Evolutionary conservation across 2,797 vertebrate genomes (phyloP).

Genomic region (Odontamblyopus rebecca): DNA sequence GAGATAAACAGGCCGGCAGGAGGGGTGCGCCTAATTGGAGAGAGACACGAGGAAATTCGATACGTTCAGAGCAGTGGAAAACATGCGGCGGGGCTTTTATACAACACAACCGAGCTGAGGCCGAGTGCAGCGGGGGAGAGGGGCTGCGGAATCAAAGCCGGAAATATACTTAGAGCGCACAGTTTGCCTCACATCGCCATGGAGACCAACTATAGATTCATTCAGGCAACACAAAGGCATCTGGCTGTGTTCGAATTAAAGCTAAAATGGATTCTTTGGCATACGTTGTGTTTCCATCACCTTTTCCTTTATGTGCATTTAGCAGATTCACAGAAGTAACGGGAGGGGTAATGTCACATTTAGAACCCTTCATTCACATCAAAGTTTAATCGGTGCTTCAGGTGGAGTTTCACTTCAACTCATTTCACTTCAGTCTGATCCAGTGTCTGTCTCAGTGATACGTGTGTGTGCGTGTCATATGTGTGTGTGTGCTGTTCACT

Average conservation of each 20-base stretch:
- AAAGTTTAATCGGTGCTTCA: too few relatives aligned
- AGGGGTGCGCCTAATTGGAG: slow-evolving; percentile 52
- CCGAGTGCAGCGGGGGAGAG: slow-evolving; percentile 24
- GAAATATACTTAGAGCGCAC: slow-evolving; percentile 10
- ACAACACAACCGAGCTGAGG: slow-evolving; percentile 2
- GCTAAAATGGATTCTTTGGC: neutral
- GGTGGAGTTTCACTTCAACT: too few relatives aligned
- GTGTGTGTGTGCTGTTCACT: too few relatives aligned
- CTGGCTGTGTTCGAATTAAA: slow-evolving; percentile 22
- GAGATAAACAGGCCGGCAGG: slow-evolving; percentile 61
- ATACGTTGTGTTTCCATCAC: neutral
- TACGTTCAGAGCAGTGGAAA: slow-evolving; percentile 34
- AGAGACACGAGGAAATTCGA: slow-evolving; percentile 50
- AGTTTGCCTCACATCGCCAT: slow-evolving; percentile 15
- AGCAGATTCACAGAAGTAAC: too few relatives aligned
- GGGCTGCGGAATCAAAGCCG: slow-evolving; percentile 13
- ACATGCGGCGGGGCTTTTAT: slow-evolving; percentile 13
- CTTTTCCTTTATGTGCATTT: too few relatives aligned
- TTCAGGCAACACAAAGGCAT: slow-evolving; percentile 47
- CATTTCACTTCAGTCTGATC: too few relatives aligned
- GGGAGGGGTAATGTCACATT: too few relatives aligned
- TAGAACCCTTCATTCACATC: too few relatives aligned
- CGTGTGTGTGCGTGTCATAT: too few relatives aligned
- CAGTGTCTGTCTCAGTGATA: too few relatives aligned
- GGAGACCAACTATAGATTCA: slow-evolving; percentile 35